Evolutionary conservation across 1,140 invertebrate genomes (phyloP).

Genomic region (Drosophila trapezifrons): DNA sequence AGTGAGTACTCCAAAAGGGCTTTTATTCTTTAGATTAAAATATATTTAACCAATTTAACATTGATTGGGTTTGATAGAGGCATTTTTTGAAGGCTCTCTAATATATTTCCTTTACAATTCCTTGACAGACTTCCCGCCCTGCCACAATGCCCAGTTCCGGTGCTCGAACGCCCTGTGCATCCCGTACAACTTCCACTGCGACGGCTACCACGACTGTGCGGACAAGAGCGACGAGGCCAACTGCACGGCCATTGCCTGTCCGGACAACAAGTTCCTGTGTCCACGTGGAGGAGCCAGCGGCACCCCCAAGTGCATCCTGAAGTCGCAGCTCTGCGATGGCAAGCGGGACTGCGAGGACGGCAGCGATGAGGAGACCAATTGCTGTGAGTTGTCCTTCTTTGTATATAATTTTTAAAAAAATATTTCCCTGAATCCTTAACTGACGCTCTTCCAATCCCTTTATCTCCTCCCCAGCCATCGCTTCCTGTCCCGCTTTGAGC

Average conservation of each 20-base stretch:
- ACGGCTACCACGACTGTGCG: conserved; percentile 92
- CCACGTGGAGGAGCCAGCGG: conserved; percentile 89
- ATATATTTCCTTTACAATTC: neutral
- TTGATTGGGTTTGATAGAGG: too few relatives aligned
- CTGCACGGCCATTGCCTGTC: conserved; percentile 94
- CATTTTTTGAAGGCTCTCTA: too few relatives aligned
- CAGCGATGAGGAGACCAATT: conserved; percentile 94
- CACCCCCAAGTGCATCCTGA: conserved; percentile 93
- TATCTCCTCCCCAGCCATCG: too few relatives aligned
- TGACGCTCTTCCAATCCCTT: too few relatives aligned
- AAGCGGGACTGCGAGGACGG: conserved; percentile 95
- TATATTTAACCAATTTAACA: too few relatives aligned
- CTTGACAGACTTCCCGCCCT: conserved; percentile 92
- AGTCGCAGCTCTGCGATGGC: conserved; percentile 94
- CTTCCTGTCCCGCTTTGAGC: conserved; percentile 90
- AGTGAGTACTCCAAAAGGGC: conserved; percentile 87
- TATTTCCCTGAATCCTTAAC: conserved; percentile 64
- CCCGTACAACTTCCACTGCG: conserved; percentile 92
- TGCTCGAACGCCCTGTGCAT: conserved; percentile 97
- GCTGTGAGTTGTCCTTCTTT: conserved; percentile 89
- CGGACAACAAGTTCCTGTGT: conserved; percentile 96
- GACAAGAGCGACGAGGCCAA: conserved; percentile 96
- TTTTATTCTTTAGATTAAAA: neutral
- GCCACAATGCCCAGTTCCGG: conserved; percentile 95
- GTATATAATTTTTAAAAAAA: conserved; percentile 4